Evolutionary conservation across 2,888 invertebrate genomes (phyloP).

Genomic region (Pristionchus mayeri): DNA sequence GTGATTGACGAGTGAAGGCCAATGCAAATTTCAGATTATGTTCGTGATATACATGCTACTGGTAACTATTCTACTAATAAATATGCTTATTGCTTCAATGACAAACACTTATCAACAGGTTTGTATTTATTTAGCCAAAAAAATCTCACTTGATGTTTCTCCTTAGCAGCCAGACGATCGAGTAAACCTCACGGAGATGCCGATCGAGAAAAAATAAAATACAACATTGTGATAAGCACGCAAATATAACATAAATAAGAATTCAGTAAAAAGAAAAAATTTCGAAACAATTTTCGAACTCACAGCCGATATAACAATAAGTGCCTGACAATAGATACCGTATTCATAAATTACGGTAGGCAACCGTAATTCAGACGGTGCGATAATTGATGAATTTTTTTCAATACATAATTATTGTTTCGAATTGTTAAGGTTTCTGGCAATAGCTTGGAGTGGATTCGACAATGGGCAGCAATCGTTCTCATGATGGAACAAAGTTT

Average conservation of each 20-base stretch:
- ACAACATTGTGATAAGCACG: no score
- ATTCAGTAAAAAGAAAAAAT: constrained; percentile 79
- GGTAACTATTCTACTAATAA: constrained; percentile 89
- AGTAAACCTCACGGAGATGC: no score
- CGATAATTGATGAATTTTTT: background rate
- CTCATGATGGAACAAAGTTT: constrained; percentile 96
- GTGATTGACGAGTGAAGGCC: no score
- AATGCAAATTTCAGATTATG: constrained; percentile 79
- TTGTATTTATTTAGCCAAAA: background rate
- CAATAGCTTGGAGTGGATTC: constrained; percentile 96
- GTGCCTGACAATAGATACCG: background rate
- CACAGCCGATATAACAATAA: no score
- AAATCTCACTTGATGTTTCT: background rate
- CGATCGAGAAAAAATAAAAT: background rate
- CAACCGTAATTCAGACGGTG: no score
- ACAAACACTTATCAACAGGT: constrained; percentile 95
- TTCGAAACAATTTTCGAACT: background rate
- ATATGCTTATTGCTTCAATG: constrained; percentile 99
- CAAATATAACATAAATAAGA: no score
- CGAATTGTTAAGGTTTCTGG: constrained; percentile 84
- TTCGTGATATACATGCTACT: constrained; percentile 97
- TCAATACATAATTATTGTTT: background rate
- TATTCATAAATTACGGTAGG: no score
- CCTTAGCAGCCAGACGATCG: no score
- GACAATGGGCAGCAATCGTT: constrained; percentile 97